Base-by-base conservation (phyloP, 2,888 invertebrate genomes). In the Azorinus chamasolen region DNA sequence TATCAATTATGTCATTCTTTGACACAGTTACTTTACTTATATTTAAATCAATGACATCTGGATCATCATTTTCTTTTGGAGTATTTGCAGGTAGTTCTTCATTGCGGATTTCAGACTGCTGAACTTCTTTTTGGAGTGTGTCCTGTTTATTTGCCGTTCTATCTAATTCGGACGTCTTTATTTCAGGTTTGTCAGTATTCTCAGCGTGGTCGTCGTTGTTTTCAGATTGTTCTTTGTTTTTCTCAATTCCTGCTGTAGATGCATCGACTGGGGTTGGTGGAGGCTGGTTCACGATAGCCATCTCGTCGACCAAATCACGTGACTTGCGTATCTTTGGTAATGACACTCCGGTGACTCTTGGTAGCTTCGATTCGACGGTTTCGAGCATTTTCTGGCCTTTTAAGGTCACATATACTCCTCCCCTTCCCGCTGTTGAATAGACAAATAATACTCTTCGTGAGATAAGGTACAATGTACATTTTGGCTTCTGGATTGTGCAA, bases 311-410 rank as follows among this genome's bases (percentile, higher is more conserved):
- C 24, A 64, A 45, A 37, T 81, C 78, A 53, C 83, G 79, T 48
- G 79, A 64, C 54, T 72, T 84, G 63, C 71, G 64, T 51, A 83
- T 70, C 55, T 81, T 84, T 54, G 85, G 84, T n/a, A 85, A 71
- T 1, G 85, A 83, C 37, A 83, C 64, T 16, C 87, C 87, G 10
- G 82, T 83, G 4, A 87, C 87, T 39, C 83, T 74, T n/a, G 87
- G 87, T 41, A 87, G 62, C 53, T 78, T 80, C 3, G 87, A 82
- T 18, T 85, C 84, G n/a, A 81, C 71, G 4, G 59, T 57, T 18
- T 81, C 81, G 12, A 81, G 55, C 39, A 81, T 63, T 51, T 71
- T 81, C 39, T 75, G 78, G 10, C 83, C 74, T 58, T 81, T 83
- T n/a, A 86, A 59, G 8, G 80, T 83, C 2, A 85, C 83, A 59